Base-by-base conservation (phyloP, 2,113 vertebrate species). In the Zosterops borbonicus region DNA sequence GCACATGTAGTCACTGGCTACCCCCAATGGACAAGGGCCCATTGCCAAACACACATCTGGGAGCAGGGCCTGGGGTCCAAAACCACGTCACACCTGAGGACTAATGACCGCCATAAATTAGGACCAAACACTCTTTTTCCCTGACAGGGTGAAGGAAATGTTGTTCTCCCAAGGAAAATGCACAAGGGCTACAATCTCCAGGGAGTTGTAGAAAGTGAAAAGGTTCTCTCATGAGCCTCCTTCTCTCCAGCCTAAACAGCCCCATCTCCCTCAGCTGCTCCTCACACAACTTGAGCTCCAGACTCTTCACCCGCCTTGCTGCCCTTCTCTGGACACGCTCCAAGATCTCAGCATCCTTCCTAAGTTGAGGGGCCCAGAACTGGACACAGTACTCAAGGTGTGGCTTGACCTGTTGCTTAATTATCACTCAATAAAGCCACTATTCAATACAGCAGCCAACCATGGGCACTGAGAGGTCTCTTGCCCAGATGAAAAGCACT, bases 21-120 rank as follows among this genome's bases (percentile, higher is more conserved):
- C 9, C 23, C 39, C 0, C 0, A 4, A 49, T 2, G 5, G 73
- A 33, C 31, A 37, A 67, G 27, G 39, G 39, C 39, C 39, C 39
- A 39, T 39, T 12, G 35, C 31, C 9, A 19, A 77, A 69, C 25
- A 10, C 2, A 4, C 9, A 0, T 0, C 15, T 2, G n/a, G 68
- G 59, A 88, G 63, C 44, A 4, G 4, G 33, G 77, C 29, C 39
- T 18, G 47, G 52, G 47, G 17, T 28, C 42, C 41, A 37, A 70
- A 76, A 60, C 12, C 85, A 33, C 9, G 3, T 15, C 81, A 44
- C 39, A 11, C 0, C 0, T 13, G 37, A 52, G 78, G 29, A 75
- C 47, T n/a, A 42, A 52, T 0, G 0, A 41, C 31, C 53, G 24
- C 47, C 11, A 5, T 14, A 69, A 53, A 17, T 8, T 59, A 47